Evolutionary conservation across 2,113 vertebrate species (phyloP).

Genomic region (Bambusicola thoracicus): DNA sequence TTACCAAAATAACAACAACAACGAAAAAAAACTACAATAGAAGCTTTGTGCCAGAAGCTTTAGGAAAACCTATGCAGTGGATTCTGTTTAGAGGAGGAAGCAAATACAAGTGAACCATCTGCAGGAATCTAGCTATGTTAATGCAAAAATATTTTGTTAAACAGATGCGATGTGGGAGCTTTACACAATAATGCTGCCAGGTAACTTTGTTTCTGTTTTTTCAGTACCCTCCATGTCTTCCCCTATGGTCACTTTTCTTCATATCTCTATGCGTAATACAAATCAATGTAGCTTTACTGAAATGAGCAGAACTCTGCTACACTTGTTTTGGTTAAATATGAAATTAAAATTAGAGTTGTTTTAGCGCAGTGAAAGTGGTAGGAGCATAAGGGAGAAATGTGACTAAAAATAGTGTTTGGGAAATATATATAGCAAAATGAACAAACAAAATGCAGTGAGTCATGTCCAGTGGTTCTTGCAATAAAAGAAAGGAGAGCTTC

Average conservation of each 20-base stretch:
- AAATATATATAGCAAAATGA: conserved; percentile 64
- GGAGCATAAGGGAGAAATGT: conserved; percentile 22
- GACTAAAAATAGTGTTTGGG: conserved; percentile 63
- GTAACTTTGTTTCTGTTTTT: neutral
- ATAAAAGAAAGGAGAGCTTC: conserved; percentile 11
- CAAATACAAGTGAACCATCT: neutral
- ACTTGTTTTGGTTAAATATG: conserved; percentile 59
- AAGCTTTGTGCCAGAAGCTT: neutral
- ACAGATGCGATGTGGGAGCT: neutral
- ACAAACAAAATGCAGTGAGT: conserved; percentile 64
- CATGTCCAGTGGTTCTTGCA: conserved; percentile 44
- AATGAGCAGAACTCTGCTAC: neutral
- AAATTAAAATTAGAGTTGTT: conserved; percentile 57
- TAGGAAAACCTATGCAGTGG: neutral
- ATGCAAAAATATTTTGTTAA: neutral
- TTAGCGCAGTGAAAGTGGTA: conserved; percentile 30
- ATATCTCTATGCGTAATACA: neutral
- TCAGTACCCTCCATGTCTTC: neutral
- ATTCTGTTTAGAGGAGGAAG: neutral
- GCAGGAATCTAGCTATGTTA: neutral
- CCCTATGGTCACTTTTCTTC: neutral
- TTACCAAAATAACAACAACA: too few relatives aligned
- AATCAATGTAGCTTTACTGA: neutral
- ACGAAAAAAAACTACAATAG: neutral
- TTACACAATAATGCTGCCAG: neutral